A percentile compares a stretch with the other conserved stretches of the same genome.
These are phyloP conservation scores for Lasius platythorax DNA, from an alignment of 2,888 invertebrate species.

Conservation along the genomic window DNA sequence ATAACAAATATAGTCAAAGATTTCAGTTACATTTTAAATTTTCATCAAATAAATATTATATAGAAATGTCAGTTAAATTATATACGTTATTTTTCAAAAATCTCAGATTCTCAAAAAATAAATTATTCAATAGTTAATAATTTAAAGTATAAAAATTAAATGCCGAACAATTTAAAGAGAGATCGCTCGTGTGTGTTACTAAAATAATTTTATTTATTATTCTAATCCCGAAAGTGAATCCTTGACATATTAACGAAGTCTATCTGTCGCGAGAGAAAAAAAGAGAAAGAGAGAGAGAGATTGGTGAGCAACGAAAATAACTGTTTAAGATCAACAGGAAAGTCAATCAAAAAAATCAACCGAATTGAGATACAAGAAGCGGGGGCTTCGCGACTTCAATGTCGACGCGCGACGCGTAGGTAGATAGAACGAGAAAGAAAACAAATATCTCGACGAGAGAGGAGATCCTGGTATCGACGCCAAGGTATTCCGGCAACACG, in stretches of 20 bases:
- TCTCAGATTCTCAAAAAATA: not conserved
- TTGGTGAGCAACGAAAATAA: constrained; percentile 1
- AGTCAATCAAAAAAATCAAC: constrained; percentile 4
- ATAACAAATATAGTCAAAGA: not conserved
- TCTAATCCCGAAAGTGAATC: not conserved
- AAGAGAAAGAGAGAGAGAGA: not conserved
- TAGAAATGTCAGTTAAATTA: not conserved
- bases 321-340: not conserved
- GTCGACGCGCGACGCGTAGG: constrained; percentile 7
- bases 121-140: not conserved
- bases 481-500: not conserved
- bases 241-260: not conserved
- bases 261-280: not conserved
- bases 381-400: not conserved
- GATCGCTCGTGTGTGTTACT: not conserved
- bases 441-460: constrained; percentile 2
- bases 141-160: not conserved
- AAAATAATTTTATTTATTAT: not conserved
- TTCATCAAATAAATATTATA: not conserved
- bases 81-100: not conserved
- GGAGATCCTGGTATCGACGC: not conserved
- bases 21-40: not conserved
- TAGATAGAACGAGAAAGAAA: not conserved
- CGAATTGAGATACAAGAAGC: not conserved
- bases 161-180: not conserved